Evolutionary conservation across 2,888 invertebrate genomes (phyloP).

Genomic region (Drosophila anomelani): DNA sequence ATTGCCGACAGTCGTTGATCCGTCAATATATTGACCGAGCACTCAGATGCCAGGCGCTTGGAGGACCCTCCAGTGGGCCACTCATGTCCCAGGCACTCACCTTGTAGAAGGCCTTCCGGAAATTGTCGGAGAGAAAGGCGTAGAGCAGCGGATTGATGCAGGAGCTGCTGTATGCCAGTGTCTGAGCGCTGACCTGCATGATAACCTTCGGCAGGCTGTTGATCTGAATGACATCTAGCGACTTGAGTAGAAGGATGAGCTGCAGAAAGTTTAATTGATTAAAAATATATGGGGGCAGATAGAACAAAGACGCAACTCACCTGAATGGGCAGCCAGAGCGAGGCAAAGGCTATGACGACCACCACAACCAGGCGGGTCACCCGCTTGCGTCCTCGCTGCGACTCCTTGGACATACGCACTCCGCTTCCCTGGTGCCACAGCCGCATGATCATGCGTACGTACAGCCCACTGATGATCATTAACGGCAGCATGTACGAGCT

Average conservation of each 20-base stretch:
- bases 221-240: conserved; percentile 87
- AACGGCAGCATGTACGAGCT: conserved; percentile 95
- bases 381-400: conserved; percentile 91
- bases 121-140: conserved; percentile 97
- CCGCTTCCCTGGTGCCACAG: conserved; percentile 93
- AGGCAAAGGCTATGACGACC: conserved; percentile 95
- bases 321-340: conserved; percentile 98
- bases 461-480: conserved; percentile 93
- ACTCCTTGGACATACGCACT: conserved; percentile 91
- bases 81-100: conserved; percentile 72
- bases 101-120: conserved; percentile 93
- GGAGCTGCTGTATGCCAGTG: conserved; percentile 95
- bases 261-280: conserved; percentile 82
- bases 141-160: conserved; percentile 97
- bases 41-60: conserved; percentile 42
- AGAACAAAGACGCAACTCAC: conserved; percentile 84
- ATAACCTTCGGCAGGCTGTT: conserved; percentile 86
- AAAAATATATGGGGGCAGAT: not conserved
- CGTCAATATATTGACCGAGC: conserved; percentile 60
- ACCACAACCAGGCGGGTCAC: conserved; percentile 96
- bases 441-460: conserved; percentile 94
- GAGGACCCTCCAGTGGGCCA: conserved; percentile 24
- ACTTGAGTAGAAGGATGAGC: conserved; percentile 91
- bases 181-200: conserved; percentile 91
- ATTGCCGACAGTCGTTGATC: conserved; percentile 24